Evolutionary conservation across 1,140 invertebrate genomes (phyloP).

Genomic region (Panagrolaimus sp.): DNA sequence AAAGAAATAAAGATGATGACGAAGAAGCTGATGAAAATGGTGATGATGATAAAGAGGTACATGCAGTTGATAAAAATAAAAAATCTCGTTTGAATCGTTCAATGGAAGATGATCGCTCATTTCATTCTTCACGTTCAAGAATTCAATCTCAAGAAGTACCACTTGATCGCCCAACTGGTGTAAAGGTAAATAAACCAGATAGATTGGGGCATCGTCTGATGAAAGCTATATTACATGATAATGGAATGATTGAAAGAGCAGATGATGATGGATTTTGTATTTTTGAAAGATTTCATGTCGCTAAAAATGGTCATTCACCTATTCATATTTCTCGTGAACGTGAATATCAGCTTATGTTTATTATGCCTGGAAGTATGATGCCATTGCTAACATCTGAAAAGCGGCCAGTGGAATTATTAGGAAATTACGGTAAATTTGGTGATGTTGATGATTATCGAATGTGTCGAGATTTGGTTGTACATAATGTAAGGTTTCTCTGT

Average conservation of each 20-base stretch:
- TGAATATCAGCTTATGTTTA: background rate
- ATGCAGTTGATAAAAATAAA: background rate
- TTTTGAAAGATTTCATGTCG: background rate
- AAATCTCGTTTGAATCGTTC: background rate
- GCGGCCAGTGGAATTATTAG: background rate
- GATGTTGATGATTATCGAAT: conserved; percentile 10
- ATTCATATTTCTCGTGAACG: background rate
- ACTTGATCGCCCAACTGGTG: background rate
- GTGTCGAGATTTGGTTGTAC: conserved; percentile 3
- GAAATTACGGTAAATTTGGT: background rate
- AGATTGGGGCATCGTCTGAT: background rate
- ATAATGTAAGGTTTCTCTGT: background rate
- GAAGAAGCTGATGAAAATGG: background rate
- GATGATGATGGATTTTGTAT: background rate
- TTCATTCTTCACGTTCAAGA: no score
- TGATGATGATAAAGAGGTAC: background rate
- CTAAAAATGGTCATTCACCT: background rate
- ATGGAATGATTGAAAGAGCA: background rate
- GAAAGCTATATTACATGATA: background rate
- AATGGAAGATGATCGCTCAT: background rate
- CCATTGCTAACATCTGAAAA: background rate
- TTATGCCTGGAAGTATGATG: conserved; percentile 8
- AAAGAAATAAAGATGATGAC: background rate
- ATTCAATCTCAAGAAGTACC: background rate
- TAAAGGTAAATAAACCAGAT: background rate